Evolutionary conservation across 2,797 vertebrate species (phyloP), one percentile per base, ranked within the genome.

Genomic region (Hafferia zeledoni): DNA sequence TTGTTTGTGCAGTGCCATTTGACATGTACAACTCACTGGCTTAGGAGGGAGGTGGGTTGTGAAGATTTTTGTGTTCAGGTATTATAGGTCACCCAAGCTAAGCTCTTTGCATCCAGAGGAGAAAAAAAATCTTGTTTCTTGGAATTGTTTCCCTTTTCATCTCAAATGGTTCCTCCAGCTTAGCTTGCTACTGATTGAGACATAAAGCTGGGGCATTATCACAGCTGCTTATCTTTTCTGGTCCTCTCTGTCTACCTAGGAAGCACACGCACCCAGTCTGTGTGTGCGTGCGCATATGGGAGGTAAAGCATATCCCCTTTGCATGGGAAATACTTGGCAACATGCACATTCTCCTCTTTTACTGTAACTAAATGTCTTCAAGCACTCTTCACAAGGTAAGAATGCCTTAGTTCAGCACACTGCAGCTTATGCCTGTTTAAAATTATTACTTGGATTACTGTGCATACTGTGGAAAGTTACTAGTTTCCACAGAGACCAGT

Each of bases 1-100:
- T 97, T 98, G 97, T 97, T 95, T 95, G 64, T 94, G 94, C 91
- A 20, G 49, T 78, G 78, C 91, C 90, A 76, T 89, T 96, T 95
- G 94, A 97, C 89, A 78, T 87, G 85, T 96, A 90, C 90, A 93
- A 64, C 95, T 97, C 96, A 79, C 83, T 96, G 93, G 92, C 85
- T 97, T 52, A 71, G 89, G 91, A 94, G 87, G 69, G 94, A 91
- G 88, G 68, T 89, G 87, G 92, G 95, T 53, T 89, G 67, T 52
- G 82, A 90, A 87, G 92, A 83, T 87, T 95, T 96, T 91, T 96
- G 86, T 87, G 87, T 93, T 93, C 61, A 87, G 92, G 86, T 94
- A 71, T 88, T 94, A 41, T 52, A 57, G 83, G 68, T 96, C 90
- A 83, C 60, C 91, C 78, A 87, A 67, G 95, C 55, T 95, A 88